Conservation (phyloP, 2,888 invertebrate genomes). For the Drosophila percnosoma region DNA sequence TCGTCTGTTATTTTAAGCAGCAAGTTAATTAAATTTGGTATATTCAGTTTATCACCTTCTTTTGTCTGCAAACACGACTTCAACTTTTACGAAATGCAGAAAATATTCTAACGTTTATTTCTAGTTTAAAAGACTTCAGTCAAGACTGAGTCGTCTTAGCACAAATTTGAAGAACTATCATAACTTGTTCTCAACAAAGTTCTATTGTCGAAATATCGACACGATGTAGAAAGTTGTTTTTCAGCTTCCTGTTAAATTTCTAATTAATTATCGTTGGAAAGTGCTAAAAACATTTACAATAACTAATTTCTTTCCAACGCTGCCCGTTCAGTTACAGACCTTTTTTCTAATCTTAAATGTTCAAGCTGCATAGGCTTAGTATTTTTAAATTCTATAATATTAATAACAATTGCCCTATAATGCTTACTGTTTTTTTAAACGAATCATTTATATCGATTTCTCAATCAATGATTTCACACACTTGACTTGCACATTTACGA, state of each 20-base stretch:
- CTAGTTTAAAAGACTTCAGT: not conserved
- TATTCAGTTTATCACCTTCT: not conserved
- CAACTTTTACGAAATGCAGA: not conserved
- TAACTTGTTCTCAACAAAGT: not conserved
- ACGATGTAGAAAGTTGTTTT: conserved; percentile 6
- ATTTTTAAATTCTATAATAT: not conserved
- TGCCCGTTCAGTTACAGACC: not conserved
- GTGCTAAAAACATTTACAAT: conserved; percentile 23
- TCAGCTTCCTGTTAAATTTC: not conserved
- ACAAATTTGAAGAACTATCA: not conserved
- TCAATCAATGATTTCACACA: conserved; percentile 9
- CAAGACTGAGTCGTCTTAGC: not conserved
- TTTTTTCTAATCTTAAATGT: not conserved
- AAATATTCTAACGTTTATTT: no score
- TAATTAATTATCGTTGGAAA: conserved; percentile 23
- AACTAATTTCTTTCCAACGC: not conserved
- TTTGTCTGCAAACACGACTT: not conserved
- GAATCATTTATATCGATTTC: conserved; percentile 1
- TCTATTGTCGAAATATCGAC: conserved; percentile 1
- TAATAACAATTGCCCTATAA: not conserved
- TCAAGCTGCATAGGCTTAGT: not conserved
- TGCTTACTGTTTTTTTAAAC: not conserved
- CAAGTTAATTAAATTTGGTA: not conserved
- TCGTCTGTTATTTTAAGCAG: not conserved
- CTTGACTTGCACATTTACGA: conserved; percentile 32